Evolutionary conservation across 2,797 vertebrate genomes (phyloP), one percentile per base, ranked within the genome.

Genomic region (Craterocephalus amniculus): DNA sequence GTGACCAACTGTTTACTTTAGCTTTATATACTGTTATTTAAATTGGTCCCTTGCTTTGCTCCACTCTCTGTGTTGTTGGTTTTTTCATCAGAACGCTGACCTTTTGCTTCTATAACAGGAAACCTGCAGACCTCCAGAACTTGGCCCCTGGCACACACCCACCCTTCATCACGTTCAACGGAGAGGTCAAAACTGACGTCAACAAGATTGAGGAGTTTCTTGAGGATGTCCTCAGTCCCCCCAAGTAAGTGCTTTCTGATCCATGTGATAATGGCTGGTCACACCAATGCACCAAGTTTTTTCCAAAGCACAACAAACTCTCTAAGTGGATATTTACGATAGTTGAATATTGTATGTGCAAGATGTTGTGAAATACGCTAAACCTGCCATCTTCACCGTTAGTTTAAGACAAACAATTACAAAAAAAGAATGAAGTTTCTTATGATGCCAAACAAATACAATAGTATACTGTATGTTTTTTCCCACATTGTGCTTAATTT

Each of bases 131-230:
- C 86, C 96, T 99, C 65, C 97, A 99, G 90, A 99, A 99, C 83
- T 90, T 99, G 89, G 98, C 98, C 83, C 98, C 98, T 0, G 98
- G 98, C 82, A 99, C 98, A 22, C 98, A 99, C 87, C 98, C 98
- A 0, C 98, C 98, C 70, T 99, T 99, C 92, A 95, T 99, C 89
- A 99, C 98, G 32, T 99, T 95, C 88, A 99, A 99, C 16, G 96
- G 95, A 6, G 98, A 99, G 83, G 98, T 99, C 89, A 99, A 95
- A 93, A 99, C 98, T 0, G 98, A 99, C 31, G 97, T 99, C 82
- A 99, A 99, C 93, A 99, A 99, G 93, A 99, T 99, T 36, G 98
- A 99, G 86, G 98, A 99, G 93, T 99, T 99, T 82, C 96, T 99
- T 52, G 98, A 99, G 91, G 97, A 99, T 64, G 91, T 99, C 76